Evolutionary conservation across 2,888 invertebrate species (phyloP).

Genomic region (Folsomia candida): DNA sequence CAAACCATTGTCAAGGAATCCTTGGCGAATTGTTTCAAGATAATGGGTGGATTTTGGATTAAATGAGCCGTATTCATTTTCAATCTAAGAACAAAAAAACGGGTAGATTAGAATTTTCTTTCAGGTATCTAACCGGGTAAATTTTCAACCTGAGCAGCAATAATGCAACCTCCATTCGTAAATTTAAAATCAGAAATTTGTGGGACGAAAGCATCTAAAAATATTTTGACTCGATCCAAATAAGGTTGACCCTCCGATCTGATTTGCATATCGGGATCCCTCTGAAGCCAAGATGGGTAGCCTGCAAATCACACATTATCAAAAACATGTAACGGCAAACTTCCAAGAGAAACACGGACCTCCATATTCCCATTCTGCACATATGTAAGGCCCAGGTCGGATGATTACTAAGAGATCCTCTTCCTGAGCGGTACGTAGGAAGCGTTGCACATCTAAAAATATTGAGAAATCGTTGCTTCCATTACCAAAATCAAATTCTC

Average conservation of each 20-base stretch:
- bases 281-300: conserved; percentile 58
- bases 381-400: conserved; percentile 57
- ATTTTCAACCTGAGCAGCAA: conserved; percentile 55
- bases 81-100: conserved; percentile 53
- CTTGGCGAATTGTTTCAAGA: conserved; percentile 52
- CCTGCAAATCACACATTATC: conserved; percentile 51
- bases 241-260: conserved; percentile 55
- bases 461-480: conserved; percentile 52
- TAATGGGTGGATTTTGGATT: conserved; percentile 27
- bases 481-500: conserved; percentile 54
- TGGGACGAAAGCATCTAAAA: conserved; percentile 55
- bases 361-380: conserved; percentile 52
- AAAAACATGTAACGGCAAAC: no score
- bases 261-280: conserved; percentile 58
- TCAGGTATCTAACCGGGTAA: background rate
- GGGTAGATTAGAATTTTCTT: background rate
- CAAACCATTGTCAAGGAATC: conserved; percentile 54
- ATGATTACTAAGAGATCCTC: conserved; percentile 59
- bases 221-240: conserved; percentile 54
- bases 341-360: background rate
- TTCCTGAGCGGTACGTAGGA: conserved; percentile 57
- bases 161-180: conserved; percentile 58
- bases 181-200: conserved; percentile 56
- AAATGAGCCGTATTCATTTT: conserved; percentile 59
- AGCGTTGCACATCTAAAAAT: conserved; percentile 53